A percentile compares a stretch with the other conserved stretches of the same genome.
phyloP scores from a whole-genome alignment of 2,888 invertebrate genomes.

The Petrolisthes cinctipes region DNA sequence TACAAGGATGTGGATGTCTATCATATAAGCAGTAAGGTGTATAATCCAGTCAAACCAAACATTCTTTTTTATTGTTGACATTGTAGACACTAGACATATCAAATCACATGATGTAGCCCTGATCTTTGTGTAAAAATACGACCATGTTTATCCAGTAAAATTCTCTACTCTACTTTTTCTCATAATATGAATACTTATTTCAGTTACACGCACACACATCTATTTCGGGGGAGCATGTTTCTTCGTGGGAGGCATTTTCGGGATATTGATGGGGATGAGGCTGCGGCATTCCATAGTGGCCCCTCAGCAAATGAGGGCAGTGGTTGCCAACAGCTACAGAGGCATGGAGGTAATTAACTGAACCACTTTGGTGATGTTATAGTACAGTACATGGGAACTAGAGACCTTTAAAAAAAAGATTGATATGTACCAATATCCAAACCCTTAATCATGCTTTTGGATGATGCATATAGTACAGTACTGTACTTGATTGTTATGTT shows the following conservation, averaged over 20 bases:
- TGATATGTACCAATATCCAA: neutral
- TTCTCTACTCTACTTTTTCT: too few relatives aligned
- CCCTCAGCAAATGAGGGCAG: constrained; percentile 70
- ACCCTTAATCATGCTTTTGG: neutral
- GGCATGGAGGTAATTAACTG: constrained; percentile 70
- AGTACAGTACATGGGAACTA: too few relatives aligned
- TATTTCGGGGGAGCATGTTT: constrained; percentile 70
- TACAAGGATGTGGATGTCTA: too few relatives aligned
- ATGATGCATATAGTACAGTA: neutral
- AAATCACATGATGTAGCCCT: too few relatives aligned
- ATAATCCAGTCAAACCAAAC: neutral
- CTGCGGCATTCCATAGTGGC: constrained; percentile 59
- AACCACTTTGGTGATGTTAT: too few relatives aligned
- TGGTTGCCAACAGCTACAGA: constrained; percentile 69
- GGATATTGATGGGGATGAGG: constrained; percentile 56
- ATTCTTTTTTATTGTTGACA: neutral
- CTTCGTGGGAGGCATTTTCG: constrained; percentile 68
- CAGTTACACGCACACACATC: constrained; percentile 69
- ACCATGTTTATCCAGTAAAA: too few relatives aligned
- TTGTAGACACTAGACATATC: too few relatives aligned
- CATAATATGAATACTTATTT: neutral
- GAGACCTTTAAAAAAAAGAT: too few relatives aligned
- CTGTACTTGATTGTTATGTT: neutral
- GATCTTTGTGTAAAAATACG: too few relatives aligned
- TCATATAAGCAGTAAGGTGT: too few relatives aligned